phyloP scores from a whole-genome alignment of 2,888 invertebrate species.

The Busseola fusca region DNA sequence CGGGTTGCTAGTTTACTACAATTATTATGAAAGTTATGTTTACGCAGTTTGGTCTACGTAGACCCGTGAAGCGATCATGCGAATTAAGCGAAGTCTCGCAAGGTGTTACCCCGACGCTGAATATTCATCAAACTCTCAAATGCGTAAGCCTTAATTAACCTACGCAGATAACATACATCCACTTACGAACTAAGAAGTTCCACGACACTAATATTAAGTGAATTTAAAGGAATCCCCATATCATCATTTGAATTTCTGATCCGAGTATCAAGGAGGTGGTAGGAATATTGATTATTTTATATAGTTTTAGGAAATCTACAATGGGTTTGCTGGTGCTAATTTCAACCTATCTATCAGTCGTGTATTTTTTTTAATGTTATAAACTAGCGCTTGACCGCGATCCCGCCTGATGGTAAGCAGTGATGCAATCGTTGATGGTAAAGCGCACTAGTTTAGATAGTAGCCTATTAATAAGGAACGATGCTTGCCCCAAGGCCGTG shows the following conservation, averaged over 20 bases:
- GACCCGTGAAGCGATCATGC: slow-evolving; percentile 27
- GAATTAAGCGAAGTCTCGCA: slow-evolving; percentile 38
- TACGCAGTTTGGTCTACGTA: slow-evolving; percentile 9
- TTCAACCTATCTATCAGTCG: background rate
- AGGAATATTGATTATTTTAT: background rate
- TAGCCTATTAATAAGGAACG: too few species aligned
- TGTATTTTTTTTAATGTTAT: too few species aligned
- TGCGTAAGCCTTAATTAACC: slow-evolving; percentile 55
- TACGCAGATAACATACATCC: slow-evolving; percentile 37
- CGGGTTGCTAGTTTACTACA: background rate
- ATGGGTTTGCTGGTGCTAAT: background rate
- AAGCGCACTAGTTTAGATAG: too few species aligned
- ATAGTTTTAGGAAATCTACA: background rate
- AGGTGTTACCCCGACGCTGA: slow-evolving; percentile 59
- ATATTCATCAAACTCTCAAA: slow-evolving; percentile 62
- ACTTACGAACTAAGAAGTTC: slow-evolving; percentile 39
- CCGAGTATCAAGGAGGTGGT: background rate
- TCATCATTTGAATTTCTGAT: slow-evolving; percentile 13
- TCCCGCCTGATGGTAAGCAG: too few species aligned
- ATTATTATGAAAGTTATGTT: background rate
- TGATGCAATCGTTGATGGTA: too few species aligned
- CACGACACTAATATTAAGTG: slow-evolving; percentile 18
- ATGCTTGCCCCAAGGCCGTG: too few species aligned
- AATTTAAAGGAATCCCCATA: slow-evolving; percentile 4
- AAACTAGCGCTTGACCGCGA: too few species aligned